Evolutionary conservation across 2,888 invertebrate species (phyloP).

Genomic region (Diploptera punctata): DNA sequence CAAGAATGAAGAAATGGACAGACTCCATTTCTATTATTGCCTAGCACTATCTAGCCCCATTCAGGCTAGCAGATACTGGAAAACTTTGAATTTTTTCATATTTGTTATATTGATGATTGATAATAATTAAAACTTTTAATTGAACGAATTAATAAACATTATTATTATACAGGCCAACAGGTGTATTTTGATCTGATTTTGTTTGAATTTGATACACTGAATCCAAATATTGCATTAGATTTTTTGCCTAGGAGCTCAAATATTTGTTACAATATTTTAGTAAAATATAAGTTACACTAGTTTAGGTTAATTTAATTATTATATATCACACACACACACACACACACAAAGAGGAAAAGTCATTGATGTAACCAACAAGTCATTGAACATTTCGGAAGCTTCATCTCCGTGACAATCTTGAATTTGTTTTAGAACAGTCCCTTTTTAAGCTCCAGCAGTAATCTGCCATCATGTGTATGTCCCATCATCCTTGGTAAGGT

Average conservation of each 20-base stretch:
- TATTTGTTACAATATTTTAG: not conserved
- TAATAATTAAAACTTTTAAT: too few relatives aligned
- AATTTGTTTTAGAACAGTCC: not conserved
- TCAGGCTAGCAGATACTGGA: too few relatives aligned
- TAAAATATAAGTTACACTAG: not conserved
- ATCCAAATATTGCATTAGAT: not conserved
- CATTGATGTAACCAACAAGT: not conserved
- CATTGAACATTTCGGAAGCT: not conserved
- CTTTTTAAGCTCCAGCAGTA: slow-evolving; percentile 3
- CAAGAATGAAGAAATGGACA: too few relatives aligned
- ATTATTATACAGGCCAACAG: not conserved
- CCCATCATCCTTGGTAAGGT: not conserved
- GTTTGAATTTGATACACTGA: not conserved
- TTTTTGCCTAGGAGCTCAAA: not conserved
- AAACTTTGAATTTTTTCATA: too few relatives aligned
- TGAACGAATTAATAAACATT: too few relatives aligned
- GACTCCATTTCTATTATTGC: too few relatives aligned
- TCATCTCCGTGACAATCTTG: not conserved
- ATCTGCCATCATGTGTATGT: slow-evolving; percentile 10
- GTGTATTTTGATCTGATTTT: not conserved
- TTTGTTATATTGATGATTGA: too few relatives aligned
- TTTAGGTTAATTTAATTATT: not conserved
- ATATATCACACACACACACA: not conserved
- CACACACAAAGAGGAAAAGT: not conserved
- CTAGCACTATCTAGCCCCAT: too few relatives aligned